phyloP scores from a whole-genome alignment of 2,888 invertebrate genomes.

The Onthophagus sagittarius region DNA sequence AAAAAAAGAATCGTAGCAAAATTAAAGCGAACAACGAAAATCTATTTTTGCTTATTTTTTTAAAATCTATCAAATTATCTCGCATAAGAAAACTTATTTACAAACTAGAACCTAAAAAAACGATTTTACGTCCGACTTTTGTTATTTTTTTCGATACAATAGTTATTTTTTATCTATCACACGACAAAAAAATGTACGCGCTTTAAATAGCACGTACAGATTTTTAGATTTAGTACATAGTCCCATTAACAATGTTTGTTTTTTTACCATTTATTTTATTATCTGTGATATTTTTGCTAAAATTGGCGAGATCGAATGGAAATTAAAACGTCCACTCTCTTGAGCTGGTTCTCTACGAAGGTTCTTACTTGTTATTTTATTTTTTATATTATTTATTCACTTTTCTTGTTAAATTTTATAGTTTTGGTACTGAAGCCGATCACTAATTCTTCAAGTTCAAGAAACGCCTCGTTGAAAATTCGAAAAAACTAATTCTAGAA shows the following conservation, averaged over 20 bases:
- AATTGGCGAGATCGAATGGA: constrained; percentile 5
- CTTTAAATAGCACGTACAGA: constrained; percentile 3
- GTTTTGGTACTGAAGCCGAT: not conserved
- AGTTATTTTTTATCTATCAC: constrained; percentile 26
- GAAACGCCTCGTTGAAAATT: not conserved
- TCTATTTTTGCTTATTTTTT: not conserved
- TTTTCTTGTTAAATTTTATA: not conserved
- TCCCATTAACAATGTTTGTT: constrained; percentile 7
- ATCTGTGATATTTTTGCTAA: constrained; percentile 8
- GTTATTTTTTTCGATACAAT: not conserved
- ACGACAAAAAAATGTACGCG: constrained; percentile 27
- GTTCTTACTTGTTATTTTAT: not conserved
- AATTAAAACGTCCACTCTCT: not conserved
- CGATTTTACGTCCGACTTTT: not conserved
- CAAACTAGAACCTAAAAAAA: not conserved
- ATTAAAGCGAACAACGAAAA: not conserved
- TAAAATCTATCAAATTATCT: not conserved
- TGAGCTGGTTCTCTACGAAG: not conserved
- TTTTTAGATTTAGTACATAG: not conserved
- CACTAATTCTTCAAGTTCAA: not conserved
- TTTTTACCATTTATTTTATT: constrained; percentile 2
- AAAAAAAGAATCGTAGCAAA: not conserved
- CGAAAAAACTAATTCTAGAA: not conserved
- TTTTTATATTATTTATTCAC: not conserved
- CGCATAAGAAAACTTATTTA: not conserved